Evolutionary conservation across 1,140 invertebrate genomes (phyloP).

Genomic region (Calycopis cecrops): DNA sequence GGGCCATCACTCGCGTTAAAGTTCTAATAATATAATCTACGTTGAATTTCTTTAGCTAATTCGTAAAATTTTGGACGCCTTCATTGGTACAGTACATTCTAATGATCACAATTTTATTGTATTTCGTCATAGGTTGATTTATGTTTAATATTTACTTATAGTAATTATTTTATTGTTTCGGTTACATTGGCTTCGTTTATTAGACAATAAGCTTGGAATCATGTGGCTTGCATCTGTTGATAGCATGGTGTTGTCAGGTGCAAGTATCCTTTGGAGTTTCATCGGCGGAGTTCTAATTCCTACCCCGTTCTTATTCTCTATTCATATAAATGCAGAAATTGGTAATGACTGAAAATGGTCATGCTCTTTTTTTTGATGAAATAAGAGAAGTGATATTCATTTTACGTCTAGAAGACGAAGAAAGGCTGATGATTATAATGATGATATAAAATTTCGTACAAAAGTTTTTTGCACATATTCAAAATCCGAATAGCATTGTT

Average conservation of each 20-base stretch:
- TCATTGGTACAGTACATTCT: constrained; percentile 56
- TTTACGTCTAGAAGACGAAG: no score
- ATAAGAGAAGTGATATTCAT: no score
- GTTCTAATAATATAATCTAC: constrained; percentile 26
- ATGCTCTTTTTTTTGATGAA: not conserved
- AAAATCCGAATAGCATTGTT: not conserved
- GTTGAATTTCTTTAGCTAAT: constrained; percentile 46
- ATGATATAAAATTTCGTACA: no score
- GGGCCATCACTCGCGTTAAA: constrained; percentile 25
- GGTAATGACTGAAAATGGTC: not conserved
- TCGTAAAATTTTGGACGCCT: constrained; percentile 66
- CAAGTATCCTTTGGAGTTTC: constrained; percentile 19
- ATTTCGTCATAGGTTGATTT: constrained; percentile 59
- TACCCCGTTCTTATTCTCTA: not conserved
- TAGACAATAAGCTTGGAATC: constrained; percentile 17
- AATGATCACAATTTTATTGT: constrained; percentile 72
- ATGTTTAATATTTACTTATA: constrained; percentile 14
- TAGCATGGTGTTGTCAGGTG: not conserved
- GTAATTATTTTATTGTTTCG: constrained; percentile 30
- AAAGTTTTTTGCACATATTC: no score
- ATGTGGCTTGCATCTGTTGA: constrained; percentile 29
- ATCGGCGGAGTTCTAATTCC: not conserved
- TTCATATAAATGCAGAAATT: not conserved
- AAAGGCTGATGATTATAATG: no score
- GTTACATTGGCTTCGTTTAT: constrained; percentile 28